Evolutionary conservation across 2,797 vertebrate genomes (phyloP).

Genomic region (Coluber constrictor): DNA sequence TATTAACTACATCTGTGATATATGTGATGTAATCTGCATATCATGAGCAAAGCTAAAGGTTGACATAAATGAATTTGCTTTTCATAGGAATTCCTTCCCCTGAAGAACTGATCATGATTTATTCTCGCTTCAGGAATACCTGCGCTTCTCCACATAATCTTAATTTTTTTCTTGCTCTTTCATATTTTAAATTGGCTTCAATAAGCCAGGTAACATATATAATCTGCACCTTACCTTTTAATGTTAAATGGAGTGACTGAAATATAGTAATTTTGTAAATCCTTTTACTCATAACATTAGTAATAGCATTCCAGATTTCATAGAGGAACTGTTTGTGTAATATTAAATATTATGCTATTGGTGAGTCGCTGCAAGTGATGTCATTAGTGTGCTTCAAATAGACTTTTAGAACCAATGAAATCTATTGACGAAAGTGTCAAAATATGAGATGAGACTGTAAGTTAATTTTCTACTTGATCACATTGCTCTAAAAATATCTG

Average conservation of each 20-base stretch:
- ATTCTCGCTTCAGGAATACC: slow-evolving; percentile 76
- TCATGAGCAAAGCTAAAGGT: neutral
- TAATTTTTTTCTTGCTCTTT: slow-evolving; percentile 88
- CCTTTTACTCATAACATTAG: neutral
- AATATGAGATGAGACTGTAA: neutral
- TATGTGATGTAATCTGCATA: neutral
- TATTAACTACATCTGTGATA: neutral
- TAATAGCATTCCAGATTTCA: neutral
- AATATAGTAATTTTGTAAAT: neutral
- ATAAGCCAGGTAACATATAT: slow-evolving; percentile 81
- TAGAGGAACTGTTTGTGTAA: neutral
- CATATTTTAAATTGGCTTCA: slow-evolving; percentile 86
- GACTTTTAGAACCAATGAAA: neutral
- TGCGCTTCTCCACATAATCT: slow-evolving; percentile 69
- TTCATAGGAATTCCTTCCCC: slow-evolving; percentile 78
- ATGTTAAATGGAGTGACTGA: neutral
- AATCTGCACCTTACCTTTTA: neutral
- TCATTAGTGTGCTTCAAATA: neutral
- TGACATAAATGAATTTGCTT: neutral
- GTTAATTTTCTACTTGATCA: neutral
- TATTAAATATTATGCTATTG: neutral
- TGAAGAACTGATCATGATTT: slow-evolving; percentile 80
- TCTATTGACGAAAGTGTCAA: neutral
- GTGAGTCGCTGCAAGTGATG: neutral
- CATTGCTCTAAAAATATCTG: neutral